Evolutionary conservation across 2,797 vertebrate genomes (phyloP).

Genomic region (Bovichtus variegatus): DNA sequence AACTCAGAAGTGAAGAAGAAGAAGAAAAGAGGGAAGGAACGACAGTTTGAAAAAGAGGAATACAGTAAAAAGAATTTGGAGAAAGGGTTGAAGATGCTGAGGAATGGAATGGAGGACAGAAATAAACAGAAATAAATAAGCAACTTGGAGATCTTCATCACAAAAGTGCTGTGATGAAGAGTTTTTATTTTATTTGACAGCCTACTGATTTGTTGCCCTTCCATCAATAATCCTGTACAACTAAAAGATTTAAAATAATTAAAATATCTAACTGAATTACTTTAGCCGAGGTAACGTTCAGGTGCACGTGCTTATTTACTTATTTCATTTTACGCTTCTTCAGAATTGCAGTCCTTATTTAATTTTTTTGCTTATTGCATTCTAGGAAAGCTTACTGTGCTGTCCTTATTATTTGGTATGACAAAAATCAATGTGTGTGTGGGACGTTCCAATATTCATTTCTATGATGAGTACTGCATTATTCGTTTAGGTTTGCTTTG

Average conservation of each 20-base stretch:
- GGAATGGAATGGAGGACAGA: background rate
- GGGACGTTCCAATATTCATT: background rate
- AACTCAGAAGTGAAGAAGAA: background rate
- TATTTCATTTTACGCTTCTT: background rate
- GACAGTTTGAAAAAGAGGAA: background rate
- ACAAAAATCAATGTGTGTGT: background rate
- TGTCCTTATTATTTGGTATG: background rate
- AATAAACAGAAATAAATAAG: slow-evolving; percentile 10
- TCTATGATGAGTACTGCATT: background rate
- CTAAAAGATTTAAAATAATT: slow-evolving; percentile 16
- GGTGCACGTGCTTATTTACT: background rate
- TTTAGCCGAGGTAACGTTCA: background rate
- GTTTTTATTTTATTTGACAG: slow-evolving; percentile 8
- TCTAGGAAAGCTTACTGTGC: background rate
- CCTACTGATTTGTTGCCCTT: slow-evolving; percentile 17
- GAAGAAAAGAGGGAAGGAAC: background rate
- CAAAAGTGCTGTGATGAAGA: slow-evolving; percentile 3
- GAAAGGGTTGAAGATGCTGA: slow-evolving; percentile 3
- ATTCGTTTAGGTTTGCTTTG: background rate
- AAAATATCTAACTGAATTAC: slow-evolving; percentile 5
- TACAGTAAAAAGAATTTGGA: slow-evolving; percentile 20
- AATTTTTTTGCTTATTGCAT: background rate
- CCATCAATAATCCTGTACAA: slow-evolving; percentile 32
- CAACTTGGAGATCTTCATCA: background rate
- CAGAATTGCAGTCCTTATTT: background rate